Evolutionary conservation across 2,888 invertebrate genomes (phyloP), one percentile per base, ranked within the genome.

Genomic region (Stenchaetothrips biformis): DNA sequence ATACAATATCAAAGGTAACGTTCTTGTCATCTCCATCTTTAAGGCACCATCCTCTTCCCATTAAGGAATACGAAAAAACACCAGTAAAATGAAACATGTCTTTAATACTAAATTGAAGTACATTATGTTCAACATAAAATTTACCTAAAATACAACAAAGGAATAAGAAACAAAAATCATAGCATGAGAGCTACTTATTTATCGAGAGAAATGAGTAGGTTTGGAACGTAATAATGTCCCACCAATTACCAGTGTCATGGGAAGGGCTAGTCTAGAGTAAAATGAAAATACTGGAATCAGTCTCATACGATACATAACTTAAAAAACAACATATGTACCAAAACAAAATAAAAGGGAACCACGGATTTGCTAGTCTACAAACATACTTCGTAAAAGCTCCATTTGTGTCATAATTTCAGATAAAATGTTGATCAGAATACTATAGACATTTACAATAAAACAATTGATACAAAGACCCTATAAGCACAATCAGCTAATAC

Each of bases 41-140:
- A 4, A 37, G 4, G 37, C 37, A 37, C 37, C 37, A 37, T 37
- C 37, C 37, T 37, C 4, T 37, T 2, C 37, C 37, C 37, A 37
- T 37, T 37, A 1, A 37, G 37, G 37, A 37, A 37, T 4, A 37
- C 2, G 37, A 37, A 37, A 37, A 37, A 37, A 37, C 37, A 37
- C 37, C 1, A 37, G 13, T 25, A 25, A 74, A 74, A 74, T 74
- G 67, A 74, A 74, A 74, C 67, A 74, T 74, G 21, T 25, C 67
- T 74, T 74, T 74, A 74, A 74, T 74, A 25, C 67, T 74, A 25
- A 11, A 74, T 21, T 74, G 67, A 74, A 74, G 67, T 74, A 74
- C 67, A 74, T 74, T 25, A 25, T 8, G 67, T 74, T 74, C 67
- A 74, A 74, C 67, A 74, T 74, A 74, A 74, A 74, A 74, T 74